Conservation (phyloP, 1,140 invertebrate genomes). For the Cephus cinctus region DNA sequence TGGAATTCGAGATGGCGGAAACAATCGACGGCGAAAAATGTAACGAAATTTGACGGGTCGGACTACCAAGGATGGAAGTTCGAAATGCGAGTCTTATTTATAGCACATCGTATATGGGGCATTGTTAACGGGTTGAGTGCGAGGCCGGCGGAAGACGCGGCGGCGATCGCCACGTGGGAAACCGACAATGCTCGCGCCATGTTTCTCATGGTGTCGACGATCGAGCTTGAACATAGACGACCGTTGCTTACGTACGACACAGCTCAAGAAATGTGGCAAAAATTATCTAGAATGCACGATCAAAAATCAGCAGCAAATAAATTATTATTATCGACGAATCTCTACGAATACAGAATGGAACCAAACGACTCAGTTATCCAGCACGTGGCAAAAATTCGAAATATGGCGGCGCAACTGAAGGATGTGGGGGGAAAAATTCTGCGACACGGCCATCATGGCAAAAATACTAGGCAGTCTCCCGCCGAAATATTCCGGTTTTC, state of each 20-base stretch:
- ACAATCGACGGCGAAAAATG: not conserved
- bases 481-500: not conserved
- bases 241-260: slow-evolving; percentile 1
- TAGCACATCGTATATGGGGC: not conserved
- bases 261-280: slow-evolving; percentile 10
- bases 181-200: not conserved
- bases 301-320: slow-evolving; percentile 8
- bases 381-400: slow-evolving; percentile 10
- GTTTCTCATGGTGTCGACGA: not conserved
- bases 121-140: slow-evolving; percentile 3
- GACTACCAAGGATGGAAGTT: slow-evolving; percentile 5
- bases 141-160: not conserved
- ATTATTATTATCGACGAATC: slow-evolving; percentile 1
- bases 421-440: slow-evolving; percentile 8
- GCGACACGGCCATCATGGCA: slow-evolving; percentile 9
- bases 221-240: not conserved
- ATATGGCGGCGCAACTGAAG: slow-evolving; percentile 5
- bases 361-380: slow-evolving; percentile 4
- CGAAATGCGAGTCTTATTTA: slow-evolving; percentile 3
- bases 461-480: slow-evolving; percentile 8
- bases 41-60: slow-evolving; percentile 6
- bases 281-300: slow-evolving; percentile 10
- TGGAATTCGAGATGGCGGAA: slow-evolving; percentile 4
- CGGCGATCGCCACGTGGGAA: not conserved
- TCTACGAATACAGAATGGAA: slow-evolving; percentile 1